Base-by-base conservation (phyloP, 92 coral and sea anemone species). In the Epizoanthus scotinus region DNA sequence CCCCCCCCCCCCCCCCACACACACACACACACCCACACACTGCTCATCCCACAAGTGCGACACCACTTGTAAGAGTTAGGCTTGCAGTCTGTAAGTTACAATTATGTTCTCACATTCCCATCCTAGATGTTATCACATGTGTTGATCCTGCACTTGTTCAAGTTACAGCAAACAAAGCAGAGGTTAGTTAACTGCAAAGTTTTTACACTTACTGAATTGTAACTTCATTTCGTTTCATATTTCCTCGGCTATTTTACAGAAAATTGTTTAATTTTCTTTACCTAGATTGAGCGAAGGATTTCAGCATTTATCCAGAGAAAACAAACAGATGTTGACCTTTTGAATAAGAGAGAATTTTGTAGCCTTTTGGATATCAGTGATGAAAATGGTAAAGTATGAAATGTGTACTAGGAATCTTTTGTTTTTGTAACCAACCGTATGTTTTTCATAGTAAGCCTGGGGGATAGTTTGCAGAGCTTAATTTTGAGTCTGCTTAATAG, bases 341-440 rank as follows among this genome's bases (percentile, higher is more conserved):
- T 91, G 29, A 95, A 95, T 83, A 91, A 73, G 53, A 90, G 98
- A 72, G 98, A 95, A 78, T 95, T 95, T 67, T 95, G 98, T 55
- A 95, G 84, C 82, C 71, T 95, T 20, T 78, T 90, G 21, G 89
- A 93, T 57, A 71, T 82, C 63, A 82, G 79, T 54, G 83, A 69
- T 38, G 86, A 78, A 57, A 90, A 84, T 73, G 95, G 97, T 90
- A 61, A 83, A 40, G 13, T 57, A 44, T 27, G 29, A 10, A 34
- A 44, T 8, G 14, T 8, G 52, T 0, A 44, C 9, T 44, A 44
- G 14, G 52, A 2, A 12, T 44, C 52, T 44, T 44, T 8, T 9
- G 52, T 6, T 44, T 44, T 44, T 42, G 6, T 42, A 42, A 7
- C 10, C 50, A 4, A 42, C 40, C 2, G 50, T 42, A 42, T 6